Evolutionary conservation across 2,888 invertebrate species (phyloP).

Genomic region (Lepidonotus clava): DNA sequence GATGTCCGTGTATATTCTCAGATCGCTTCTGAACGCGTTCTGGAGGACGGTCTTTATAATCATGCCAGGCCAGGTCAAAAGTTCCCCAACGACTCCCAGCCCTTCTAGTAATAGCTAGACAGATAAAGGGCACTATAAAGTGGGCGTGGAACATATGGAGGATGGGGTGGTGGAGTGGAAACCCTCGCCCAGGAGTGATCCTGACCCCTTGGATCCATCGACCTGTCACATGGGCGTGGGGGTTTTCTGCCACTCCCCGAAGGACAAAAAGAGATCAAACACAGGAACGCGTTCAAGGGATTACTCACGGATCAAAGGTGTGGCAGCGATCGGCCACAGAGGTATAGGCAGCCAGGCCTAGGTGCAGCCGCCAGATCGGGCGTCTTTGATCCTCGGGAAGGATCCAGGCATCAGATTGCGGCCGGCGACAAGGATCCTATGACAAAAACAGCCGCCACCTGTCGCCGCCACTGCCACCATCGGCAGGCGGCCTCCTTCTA

Average conservation of each 20-base stretch:
- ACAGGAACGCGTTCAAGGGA: neutral
- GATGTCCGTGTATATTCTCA: too few species aligned
- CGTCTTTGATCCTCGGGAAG: neutral
- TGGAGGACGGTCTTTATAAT: too few species aligned
- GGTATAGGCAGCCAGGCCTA: neutral
- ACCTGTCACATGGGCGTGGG: neutral
- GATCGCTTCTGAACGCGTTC: too few species aligned
- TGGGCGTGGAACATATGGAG: too few species aligned
- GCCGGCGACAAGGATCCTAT: neutral
- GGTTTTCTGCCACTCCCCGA: neutral
- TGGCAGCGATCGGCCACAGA: neutral
- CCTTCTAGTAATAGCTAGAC: too few species aligned
- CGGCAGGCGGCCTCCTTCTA: too few species aligned
- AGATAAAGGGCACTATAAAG: too few species aligned
- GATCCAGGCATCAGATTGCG: neutral
- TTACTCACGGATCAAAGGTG: constrained; percentile 19
- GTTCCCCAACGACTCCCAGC: too few species aligned
- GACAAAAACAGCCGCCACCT: neutral
- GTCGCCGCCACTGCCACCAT: too few species aligned
- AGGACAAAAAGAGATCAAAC: constrained; percentile 29
- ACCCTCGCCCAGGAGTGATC: neutral
- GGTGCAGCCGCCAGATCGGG: too few species aligned
- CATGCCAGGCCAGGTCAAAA: too few species aligned
- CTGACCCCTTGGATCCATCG: neutral
- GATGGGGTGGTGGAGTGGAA: too few species aligned